These are phyloP conservation scores for Microcebus jonahi DNA, from an alignment of 2,113 vertebrate genomes.

Conservation along the genomic window DNA sequence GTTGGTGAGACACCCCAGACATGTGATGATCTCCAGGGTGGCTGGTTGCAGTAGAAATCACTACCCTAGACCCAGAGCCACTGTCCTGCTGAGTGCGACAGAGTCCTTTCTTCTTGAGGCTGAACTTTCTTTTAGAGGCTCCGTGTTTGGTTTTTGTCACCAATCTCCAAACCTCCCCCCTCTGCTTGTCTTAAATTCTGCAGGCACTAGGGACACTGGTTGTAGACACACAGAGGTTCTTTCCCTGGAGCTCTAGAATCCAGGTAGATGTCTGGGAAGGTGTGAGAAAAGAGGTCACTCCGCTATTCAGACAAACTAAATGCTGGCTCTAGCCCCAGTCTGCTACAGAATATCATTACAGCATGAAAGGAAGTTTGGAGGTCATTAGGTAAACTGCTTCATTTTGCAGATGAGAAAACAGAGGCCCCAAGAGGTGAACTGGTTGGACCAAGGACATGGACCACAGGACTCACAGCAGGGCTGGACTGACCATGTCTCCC, in stretches of 20 bases:
- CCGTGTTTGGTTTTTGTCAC: not conserved
- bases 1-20: not conserved
- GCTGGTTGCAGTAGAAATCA: not conserved
- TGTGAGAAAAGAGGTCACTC: not conserved
- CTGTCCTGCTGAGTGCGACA: accelerated
- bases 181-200: not conserved
- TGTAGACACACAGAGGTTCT: not conserved
- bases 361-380: not conserved
- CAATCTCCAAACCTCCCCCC: not conserved
- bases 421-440: not conserved
- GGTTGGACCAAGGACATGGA: not conserved
- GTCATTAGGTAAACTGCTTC: not conserved
- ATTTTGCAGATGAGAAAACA: not conserved
- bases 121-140: not conserved
- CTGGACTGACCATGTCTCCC: not conserved
- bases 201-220: not conserved
- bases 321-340: not conserved
- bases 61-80: accelerated
- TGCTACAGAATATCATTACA: not conserved
- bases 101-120: not conserved
- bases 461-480: not conserved
- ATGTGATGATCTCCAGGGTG: not conserved
- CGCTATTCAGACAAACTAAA: not conserved
- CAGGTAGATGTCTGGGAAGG: not conserved
- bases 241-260: not conserved